Evolutionary conservation across 1,140 invertebrate species (phyloP).

Genomic region (Meloidogyne hapla): DNA sequence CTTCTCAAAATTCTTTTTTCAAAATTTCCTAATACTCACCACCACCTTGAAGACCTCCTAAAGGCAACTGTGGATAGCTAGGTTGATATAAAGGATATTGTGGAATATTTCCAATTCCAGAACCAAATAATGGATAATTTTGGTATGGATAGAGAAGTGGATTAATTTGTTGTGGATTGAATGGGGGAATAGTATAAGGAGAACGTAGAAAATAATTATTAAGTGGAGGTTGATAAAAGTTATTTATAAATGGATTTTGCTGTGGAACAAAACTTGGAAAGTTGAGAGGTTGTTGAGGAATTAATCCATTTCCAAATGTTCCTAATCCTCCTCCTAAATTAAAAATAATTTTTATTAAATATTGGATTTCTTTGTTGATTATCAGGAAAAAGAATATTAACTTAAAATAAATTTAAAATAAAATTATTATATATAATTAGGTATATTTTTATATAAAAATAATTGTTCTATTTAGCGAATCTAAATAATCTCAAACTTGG

Average conservation of each 20-base stretch:
- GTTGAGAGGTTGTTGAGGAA: neutral
- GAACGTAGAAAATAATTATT: neutral
- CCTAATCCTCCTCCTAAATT: too few relatives aligned
- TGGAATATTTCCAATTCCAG: neutral
- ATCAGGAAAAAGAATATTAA: too few relatives aligned
- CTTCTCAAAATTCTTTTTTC: too few relatives aligned
- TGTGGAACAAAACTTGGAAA: neutral
- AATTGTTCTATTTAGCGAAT: too few relatives aligned
- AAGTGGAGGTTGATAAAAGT: neutral
- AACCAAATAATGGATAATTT: neutral
- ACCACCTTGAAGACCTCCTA: neutral
- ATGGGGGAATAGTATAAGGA: neutral
- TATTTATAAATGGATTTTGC: neutral
- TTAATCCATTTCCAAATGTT: neutral
- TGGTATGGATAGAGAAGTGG: neutral
- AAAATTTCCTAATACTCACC: neutral
- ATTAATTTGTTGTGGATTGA: neutral
- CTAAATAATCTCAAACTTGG: too few relatives aligned
- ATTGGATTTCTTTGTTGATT: too few relatives aligned
- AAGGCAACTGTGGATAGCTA: neutral
- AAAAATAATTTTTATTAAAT: too few relatives aligned
- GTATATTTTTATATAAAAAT: too few relatives aligned
- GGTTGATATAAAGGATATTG: neutral
- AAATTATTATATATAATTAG: too few relatives aligned
- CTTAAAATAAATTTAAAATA: too few relatives aligned